Conservation (phyloP, 2,797 vertebrate species). For the Anabacerthia variegaticeps region DNA sequence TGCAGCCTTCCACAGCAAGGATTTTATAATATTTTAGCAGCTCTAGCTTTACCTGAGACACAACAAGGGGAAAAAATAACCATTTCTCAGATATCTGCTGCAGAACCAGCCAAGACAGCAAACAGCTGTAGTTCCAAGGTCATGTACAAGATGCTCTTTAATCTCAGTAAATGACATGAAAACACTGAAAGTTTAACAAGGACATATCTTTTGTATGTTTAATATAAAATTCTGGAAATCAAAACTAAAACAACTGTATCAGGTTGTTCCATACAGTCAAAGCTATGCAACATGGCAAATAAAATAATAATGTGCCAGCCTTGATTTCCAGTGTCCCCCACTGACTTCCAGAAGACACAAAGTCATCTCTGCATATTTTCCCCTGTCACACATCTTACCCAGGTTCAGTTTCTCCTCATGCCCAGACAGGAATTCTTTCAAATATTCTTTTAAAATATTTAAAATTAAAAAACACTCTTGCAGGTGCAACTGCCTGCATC, state of each 20-base stretch:
- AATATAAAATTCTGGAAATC: not conserved
- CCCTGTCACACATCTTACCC: not conserved
- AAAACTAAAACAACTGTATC: not conserved
- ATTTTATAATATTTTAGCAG: not conserved
- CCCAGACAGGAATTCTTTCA: not conserved
- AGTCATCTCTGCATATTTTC: not conserved
- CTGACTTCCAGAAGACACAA: not conserved
- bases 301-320: not conserved
- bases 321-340: not conserved
- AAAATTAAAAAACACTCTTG: not conserved
- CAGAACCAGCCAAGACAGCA: not conserved
- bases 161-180: not conserved
- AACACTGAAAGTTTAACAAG: not conserved
- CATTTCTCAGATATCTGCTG: not conserved
- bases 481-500: not conserved
- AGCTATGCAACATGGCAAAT: not conserved
- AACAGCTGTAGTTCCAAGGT: not conserved
- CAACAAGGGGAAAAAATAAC: not conserved
- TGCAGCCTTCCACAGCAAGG: not conserved
- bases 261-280: not conserved
- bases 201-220: not conserved
- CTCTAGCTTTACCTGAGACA: not conserved
- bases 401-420: not conserved
- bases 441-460: not conserved
- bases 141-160: not conserved